phyloP scores from a whole-genome alignment of 2,113 vertebrate species.

The Chunga burmeisteri region DNA sequence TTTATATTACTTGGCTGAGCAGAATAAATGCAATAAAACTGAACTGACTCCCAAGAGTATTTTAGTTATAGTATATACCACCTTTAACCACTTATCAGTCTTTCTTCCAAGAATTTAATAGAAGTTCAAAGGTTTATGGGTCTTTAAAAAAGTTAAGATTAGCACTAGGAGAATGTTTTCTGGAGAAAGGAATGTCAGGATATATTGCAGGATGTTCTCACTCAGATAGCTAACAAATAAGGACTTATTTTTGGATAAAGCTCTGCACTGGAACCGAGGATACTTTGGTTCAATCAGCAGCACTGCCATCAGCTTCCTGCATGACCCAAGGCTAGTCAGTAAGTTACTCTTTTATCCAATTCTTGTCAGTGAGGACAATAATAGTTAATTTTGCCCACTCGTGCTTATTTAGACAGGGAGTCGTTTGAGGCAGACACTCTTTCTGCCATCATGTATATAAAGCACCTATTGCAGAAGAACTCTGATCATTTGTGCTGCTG shows the following conservation, averaged over 20 bases:
- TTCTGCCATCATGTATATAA: not conserved
- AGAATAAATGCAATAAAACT: slow-evolving; percentile 29
- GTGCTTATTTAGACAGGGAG: not conserved
- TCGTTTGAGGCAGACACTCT: not conserved
- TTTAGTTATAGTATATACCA: slow-evolving; percentile 14
- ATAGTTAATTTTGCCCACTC: not conserved
- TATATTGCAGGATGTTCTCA: not conserved
- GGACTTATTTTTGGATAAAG: not conserved
- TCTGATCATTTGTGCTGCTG: not conserved
- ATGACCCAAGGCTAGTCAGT: not conserved
- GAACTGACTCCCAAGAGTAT: not conserved
- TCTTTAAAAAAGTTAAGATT: not conserved
- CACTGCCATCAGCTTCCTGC: not conserved
- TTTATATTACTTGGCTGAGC: slow-evolving; percentile 33
- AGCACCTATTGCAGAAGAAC: not conserved
- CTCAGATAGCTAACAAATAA: not conserved
- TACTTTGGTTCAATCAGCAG: not conserved
- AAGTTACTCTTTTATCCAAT: not conserved
- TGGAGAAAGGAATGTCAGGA: not conserved
- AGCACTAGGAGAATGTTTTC: not conserved
- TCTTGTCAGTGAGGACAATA: not conserved
- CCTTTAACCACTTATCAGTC: slow-evolving; percentile 4
- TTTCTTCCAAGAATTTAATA: slow-evolving; percentile 28
- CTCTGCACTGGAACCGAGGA: not conserved
- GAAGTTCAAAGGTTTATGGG: not conserved